Evolutionary conservation across 2,797 vertebrate genomes (phyloP), one percentile per base, ranked within the genome.

Genomic region (Lepus townsendii): DNA sequence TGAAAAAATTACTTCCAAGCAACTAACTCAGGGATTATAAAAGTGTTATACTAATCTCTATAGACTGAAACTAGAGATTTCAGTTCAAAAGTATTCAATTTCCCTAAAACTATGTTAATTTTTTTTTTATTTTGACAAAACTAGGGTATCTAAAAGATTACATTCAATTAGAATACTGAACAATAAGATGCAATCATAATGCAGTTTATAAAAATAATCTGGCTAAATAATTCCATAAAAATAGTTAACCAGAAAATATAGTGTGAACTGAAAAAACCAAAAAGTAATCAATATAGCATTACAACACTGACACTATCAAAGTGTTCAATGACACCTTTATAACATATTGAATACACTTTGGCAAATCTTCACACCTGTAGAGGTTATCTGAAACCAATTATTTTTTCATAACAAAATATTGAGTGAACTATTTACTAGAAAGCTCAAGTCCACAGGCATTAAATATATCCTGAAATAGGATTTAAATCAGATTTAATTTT

Each of bases 41-140:
- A 3, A 90, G 8, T 72, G n/a, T 4, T 76, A 13, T 20, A 0
- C 10, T 13, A 12, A 38, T 26, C 3, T 65, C 2, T 5, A 82
- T 80, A 66, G 2, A 14, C 16, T 71, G 19, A 77, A 47, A 17
- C 3, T 57, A 90, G 50, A 95, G 24, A 68, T 93, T 88, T 91
- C 65, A 47, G 20, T 86, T 93, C 24, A 78, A 88, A 94, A 90
- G 11, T 50, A 84, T 17, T 86, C 32, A 76, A 22, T 69, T 73
- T 65, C 30, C 62, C 26, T 77, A 93, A 54, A 79, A 84, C 35
- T 69, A 12, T 38, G 16, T 50, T 75, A 42, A 47, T 3, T 2
- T 84, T 83, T 84, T 83, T 32, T 57, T 54, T 73, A 78, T 47
- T 62, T 4, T 62, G 63, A 66, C 12, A 93, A 90, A 83, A 0